Conservation (phyloP, 2,888 invertebrate species). For the Netelia melanura region DNA sequence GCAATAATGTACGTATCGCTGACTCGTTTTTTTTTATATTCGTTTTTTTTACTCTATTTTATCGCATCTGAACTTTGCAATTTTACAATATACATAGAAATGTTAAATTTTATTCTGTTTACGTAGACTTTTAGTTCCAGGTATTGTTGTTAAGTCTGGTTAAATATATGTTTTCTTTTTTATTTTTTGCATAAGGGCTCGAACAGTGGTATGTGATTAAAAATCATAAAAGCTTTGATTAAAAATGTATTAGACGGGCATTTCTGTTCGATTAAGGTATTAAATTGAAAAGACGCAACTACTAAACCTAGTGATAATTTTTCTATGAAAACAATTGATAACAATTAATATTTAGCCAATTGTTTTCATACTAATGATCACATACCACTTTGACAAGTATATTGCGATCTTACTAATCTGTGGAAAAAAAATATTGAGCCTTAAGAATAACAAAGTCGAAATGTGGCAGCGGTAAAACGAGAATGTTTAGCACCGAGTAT, state of each 20-base stretch:
- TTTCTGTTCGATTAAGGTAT: slow-evolving; percentile 19
- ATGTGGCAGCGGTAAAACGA: slow-evolving; percentile 13
- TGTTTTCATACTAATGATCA: slow-evolving; percentile 46
- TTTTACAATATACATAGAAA: slow-evolving; percentile 53
- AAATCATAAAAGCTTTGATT: neutral
- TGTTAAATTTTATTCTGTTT: slow-evolving; percentile 59
- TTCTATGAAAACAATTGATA: slow-evolving; percentile 44
- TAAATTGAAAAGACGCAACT: slow-evolving; percentile 17
- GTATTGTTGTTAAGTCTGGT: slow-evolving; percentile 60
- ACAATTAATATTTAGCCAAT: slow-evolving; percentile 52
- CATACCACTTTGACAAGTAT: slow-evolving; percentile 47
- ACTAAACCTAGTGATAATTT: slow-evolving; percentile 28
- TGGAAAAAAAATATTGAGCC: neutral
- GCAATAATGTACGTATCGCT: slow-evolving; percentile 32
- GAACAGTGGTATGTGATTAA: slow-evolving; percentile 38
- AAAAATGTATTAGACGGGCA: slow-evolving; percentile 13
- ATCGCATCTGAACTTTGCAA: slow-evolving; percentile 46
- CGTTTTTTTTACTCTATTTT: slow-evolving; percentile 24
- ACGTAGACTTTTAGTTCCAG: slow-evolving; percentile 30
- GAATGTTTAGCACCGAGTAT: slow-evolving; percentile 23
- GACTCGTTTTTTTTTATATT: slow-evolving; percentile 19
- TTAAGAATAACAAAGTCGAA: neutral
- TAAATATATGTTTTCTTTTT: neutral
- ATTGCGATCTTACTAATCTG: slow-evolving; percentile 11
- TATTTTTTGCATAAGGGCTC: neutral